phyloP scores from a whole-genome alignment of 2,113 vertebrate genomes.

The Motacilla alba region DNA sequence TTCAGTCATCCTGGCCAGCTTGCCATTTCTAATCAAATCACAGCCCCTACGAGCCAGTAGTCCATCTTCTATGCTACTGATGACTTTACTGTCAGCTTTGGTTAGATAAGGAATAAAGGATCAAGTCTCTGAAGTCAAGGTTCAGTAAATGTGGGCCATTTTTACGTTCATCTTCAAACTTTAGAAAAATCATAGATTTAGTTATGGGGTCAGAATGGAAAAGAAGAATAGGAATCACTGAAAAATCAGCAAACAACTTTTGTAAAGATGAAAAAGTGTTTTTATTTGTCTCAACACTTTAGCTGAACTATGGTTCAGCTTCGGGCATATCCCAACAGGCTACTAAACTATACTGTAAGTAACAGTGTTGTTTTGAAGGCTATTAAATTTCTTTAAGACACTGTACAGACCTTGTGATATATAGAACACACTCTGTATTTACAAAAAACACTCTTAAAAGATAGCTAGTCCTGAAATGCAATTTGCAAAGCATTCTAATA shows the following conservation, averaged over 20 bases:
- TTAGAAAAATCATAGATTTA: not conserved
- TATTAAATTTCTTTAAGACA: not conserved
- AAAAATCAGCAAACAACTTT: not conserved
- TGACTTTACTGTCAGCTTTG: not conserved
- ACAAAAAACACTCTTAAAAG: conserved; percentile 17
- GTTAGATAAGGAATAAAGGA: not conserved
- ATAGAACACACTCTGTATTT: not conserved
- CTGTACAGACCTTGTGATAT: not conserved
- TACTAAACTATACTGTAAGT: not conserved
- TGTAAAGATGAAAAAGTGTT: not conserved
- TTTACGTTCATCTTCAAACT: not conserved
- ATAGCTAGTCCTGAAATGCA: not conserved
- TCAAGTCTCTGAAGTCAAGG: not conserved
- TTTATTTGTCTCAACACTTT: not conserved
- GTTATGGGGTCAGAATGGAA: not conserved
- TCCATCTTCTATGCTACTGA: not conserved
- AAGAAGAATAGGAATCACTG: not conserved
- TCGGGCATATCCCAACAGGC: not conserved
- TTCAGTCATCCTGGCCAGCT: not conserved
- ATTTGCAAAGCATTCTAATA: conserved; percentile 71
- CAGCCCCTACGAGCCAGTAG: not conserved
- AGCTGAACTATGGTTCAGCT: not conserved
- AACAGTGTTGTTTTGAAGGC: not conserved
- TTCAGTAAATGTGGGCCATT: not conserved
- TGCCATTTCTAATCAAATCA: not conserved